A percentile compares a stretch with the other conserved stretches of the same genome.
Evolutionary conservation across 2,113 vertebrate species (phyloP).

Genomic region (Crotalus viridis): DNA sequence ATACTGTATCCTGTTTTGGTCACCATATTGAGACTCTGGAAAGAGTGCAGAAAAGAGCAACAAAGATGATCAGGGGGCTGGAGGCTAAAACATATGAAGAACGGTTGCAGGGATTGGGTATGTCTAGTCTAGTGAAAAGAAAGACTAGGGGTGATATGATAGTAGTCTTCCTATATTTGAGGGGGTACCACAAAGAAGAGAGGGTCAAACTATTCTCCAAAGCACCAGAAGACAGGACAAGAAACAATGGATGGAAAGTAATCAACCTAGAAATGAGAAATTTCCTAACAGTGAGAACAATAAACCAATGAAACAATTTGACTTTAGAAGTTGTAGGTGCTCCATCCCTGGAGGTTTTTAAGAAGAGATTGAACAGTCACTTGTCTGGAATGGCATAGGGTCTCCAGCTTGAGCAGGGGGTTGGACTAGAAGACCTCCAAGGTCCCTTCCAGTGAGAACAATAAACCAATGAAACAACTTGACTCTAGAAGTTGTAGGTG

Average conservation of each 20-base stretch:
- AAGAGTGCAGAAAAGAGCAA: not conserved
- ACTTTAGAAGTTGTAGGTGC: not conserved
- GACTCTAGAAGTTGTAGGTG: no score
- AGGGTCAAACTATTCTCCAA: not conserved
- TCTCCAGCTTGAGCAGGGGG: not conserved
- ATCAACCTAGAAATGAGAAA: not conserved
- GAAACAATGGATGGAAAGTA: not conserved
- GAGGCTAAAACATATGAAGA: not conserved
- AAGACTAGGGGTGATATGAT: no score
- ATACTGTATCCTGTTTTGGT: no score
- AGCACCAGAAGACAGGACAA: not conserved
- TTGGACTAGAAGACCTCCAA: not conserved
- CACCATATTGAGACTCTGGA: not conserved
- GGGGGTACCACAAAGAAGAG: not conserved
- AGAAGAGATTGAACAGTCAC: not conserved
- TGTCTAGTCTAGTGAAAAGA: not conserved
- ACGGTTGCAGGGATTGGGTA: not conserved
- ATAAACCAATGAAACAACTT: no score
- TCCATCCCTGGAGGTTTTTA: not conserved
- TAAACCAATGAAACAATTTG: not conserved
- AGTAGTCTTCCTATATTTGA: not conserved
- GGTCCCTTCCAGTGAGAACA: no score
- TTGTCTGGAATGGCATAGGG: not conserved
- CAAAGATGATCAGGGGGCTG: not conserved
- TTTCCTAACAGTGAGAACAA: not conserved